A percentile compares a stretch with the other conserved stretches of the same genome.
These are phyloP conservation scores for Cephus spinipes DNA, from an alignment of 2,888 invertebrate genomes.

Conservation along the genomic window DNA sequence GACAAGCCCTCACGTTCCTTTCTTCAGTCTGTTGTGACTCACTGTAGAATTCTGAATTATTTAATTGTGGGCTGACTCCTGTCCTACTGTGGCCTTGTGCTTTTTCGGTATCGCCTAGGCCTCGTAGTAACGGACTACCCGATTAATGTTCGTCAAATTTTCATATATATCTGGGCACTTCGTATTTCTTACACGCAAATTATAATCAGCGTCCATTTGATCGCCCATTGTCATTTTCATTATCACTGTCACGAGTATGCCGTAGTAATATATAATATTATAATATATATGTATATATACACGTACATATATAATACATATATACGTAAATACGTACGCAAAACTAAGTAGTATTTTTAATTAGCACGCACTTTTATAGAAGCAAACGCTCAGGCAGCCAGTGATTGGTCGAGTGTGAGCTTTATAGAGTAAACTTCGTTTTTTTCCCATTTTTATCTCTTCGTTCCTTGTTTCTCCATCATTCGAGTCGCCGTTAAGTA, in stretches of 20 bases:
- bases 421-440: conserved; percentile 35
- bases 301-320: conserved; percentile 1
- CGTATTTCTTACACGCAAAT: neutral
- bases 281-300: neutral
- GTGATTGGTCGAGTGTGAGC: conserved; percentile 63
- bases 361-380: conserved; percentile 41
- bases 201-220: neutral
- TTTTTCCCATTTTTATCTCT: conserved; percentile 8
- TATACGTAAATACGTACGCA: neutral
- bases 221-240: neutral
- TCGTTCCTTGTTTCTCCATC: neutral
- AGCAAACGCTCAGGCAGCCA: conserved; percentile 63
- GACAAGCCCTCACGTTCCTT: neutral
- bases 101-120: neutral
- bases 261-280: neutral
- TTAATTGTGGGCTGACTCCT: neutral
- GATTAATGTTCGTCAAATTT: neutral
- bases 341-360: conserved; percentile 11
- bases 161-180: neutral
- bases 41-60: neutral
- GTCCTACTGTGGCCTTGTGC: neutral
- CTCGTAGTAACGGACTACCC: neutral
- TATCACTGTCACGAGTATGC: neutral
- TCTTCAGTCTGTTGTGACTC: neutral
- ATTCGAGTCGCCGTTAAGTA: conserved; percentile 9